Conservation (phyloP, 2,888 invertebrate species). For the Netelia fuscicornis region DNA sequence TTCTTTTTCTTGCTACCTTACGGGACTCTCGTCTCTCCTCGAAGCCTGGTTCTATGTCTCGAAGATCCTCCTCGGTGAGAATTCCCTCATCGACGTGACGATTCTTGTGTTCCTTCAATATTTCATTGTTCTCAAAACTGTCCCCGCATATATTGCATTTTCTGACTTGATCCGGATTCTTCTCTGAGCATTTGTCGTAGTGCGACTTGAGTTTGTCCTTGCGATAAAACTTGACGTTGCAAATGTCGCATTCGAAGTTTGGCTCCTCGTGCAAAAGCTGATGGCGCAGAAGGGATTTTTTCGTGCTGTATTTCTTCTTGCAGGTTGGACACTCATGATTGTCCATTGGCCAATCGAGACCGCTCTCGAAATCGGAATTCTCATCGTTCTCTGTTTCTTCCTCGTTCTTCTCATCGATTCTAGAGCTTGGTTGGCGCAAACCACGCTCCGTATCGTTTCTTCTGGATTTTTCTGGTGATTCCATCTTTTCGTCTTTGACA, state of each 20-base stretch:
- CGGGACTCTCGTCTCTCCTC: slow-evolving; percentile 78
- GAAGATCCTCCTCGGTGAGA: slow-evolving; percentile 81
- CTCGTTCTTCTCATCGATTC: slow-evolving; percentile 24
- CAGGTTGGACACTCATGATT: slow-evolving; percentile 82
- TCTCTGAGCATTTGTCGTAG: slow-evolving; percentile 83
- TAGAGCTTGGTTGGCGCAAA: slow-evolving; percentile 19
- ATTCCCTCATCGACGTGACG: slow-evolving; percentile 83
- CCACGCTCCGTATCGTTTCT: slow-evolving; percentile 47
- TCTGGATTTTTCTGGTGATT: slow-evolving; percentile 64
- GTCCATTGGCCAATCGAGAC: slow-evolving; percentile 83
- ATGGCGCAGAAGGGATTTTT: slow-evolving; percentile 82
- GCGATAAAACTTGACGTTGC: slow-evolving; percentile 82
- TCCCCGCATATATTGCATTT: slow-evolving; percentile 84
- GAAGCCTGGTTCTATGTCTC: slow-evolving; percentile 81
- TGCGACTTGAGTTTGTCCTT: slow-evolving; percentile 84
- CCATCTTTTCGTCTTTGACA: slow-evolving; percentile 76
- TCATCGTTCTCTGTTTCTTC: slow-evolving; percentile 74
- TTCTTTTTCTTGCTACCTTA: slow-evolving; percentile 80
- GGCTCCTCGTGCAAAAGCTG: slow-evolving; percentile 83
- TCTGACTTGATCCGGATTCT: slow-evolving; percentile 83
- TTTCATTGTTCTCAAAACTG: slow-evolving; percentile 82
- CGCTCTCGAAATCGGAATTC: slow-evolving; percentile 82
- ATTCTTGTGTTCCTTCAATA: slow-evolving; percentile 80
- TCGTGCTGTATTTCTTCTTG: slow-evolving; percentile 83
- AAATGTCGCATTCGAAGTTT: slow-evolving; percentile 83